Percentiles rank a stretch among this genome's conserved stretches.
These are phyloP conservation scores for Vanessa tameamea DNA, from an alignment of 1,140 invertebrate genomes.

Conservation along the genomic window DNA sequence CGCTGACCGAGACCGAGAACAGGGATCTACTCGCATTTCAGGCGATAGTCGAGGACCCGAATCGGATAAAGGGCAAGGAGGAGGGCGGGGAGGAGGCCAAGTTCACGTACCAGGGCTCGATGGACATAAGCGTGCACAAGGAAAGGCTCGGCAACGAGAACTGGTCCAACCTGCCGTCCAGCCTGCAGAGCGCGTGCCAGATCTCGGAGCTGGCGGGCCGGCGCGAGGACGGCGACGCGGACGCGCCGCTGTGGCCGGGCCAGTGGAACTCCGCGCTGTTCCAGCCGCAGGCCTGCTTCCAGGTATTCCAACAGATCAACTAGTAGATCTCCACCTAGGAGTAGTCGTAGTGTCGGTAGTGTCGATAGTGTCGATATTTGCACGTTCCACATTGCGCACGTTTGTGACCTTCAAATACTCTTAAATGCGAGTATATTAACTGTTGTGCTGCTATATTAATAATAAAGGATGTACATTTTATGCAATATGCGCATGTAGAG, in stretches of 20 bases:
- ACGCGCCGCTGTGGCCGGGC: conserved; percentile 68
- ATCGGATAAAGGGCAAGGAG: conserved; percentile 65
- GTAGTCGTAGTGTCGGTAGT: conserved; percentile 51
- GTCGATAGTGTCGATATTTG: conserved; percentile 19
- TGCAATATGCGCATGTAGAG: conserved; percentile 13
- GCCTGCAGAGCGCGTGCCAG: conserved; percentile 82
- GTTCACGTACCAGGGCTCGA: conserved; percentile 75
- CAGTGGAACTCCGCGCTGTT: conserved; percentile 74
- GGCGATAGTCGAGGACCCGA: conserved; percentile 80
- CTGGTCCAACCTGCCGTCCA: conserved; percentile 82
- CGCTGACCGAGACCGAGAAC: conserved; percentile 82
- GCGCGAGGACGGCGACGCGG: conserved; percentile 44
- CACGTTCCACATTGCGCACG: conserved; percentile 5
- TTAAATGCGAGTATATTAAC: neutral
- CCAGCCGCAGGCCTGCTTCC: conserved; percentile 78
- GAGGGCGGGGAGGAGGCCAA: conserved; percentile 66
- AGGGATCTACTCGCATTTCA: conserved; percentile 83
- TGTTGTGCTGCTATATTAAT: neutral
- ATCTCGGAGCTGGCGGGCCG: conserved; percentile 75
- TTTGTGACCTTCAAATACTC: neutral
- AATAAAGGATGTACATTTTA: neutral
- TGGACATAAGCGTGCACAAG: conserved; percentile 79
- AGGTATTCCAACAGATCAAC: conserved; percentile 82
- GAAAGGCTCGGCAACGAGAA: conserved; percentile 79
- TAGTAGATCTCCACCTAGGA: conserved; percentile 61